Evolutionary conservation across 2,797 vertebrate species (phyloP), one percentile per base, ranked within the genome.

Genomic region (Enteromius fasciolatus): DNA sequence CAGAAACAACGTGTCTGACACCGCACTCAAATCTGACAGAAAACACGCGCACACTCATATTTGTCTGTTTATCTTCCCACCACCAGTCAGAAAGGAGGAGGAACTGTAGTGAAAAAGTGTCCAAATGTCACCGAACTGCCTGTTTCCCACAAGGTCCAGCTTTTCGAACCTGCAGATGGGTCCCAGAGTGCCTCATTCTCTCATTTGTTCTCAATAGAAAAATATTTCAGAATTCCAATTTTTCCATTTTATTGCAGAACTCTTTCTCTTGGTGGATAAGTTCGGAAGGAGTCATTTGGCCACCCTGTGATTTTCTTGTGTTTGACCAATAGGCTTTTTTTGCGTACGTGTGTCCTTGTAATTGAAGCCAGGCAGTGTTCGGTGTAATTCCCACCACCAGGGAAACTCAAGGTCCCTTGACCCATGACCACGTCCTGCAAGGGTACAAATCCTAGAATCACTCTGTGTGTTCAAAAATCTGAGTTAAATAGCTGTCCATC

Each of bases 1-100:
- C 88, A 89, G 86, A 82, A 87, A 90, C 80, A 69, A 28, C 18
- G 82, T 85, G 83, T 50, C 82, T 83, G 68, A 86, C 86, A 83
- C 80, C 31, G 83, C 78, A 78, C 87, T 87, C 76, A 88, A 89
- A 85, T 87, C 33, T 85, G 86, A 69, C 76, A 75, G 50, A 87
- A 85, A 69, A 85, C 7, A 66, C 39, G 10, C 31, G 6, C 46
- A 50, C 5, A 39, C 74, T 7, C 39, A 68, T 81, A 15, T 52
- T 72, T 69, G 46, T 66, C 25, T 80, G 23, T 68, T 67, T 7
- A 23, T 61, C 61, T 64, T 48, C 25, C 59, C 44, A 48, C 67
- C 28, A 57, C n/a, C 69, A 76, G n/a, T 76, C 84, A 75, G 72
- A 88, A 84, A 81, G 61, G 83, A 82, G 66, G 84, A 83, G 75